These are phyloP conservation scores for Alcedo atthis DNA, from an alignment of 2,797 vertebrate genomes.

Conservation along the genomic window DNA sequence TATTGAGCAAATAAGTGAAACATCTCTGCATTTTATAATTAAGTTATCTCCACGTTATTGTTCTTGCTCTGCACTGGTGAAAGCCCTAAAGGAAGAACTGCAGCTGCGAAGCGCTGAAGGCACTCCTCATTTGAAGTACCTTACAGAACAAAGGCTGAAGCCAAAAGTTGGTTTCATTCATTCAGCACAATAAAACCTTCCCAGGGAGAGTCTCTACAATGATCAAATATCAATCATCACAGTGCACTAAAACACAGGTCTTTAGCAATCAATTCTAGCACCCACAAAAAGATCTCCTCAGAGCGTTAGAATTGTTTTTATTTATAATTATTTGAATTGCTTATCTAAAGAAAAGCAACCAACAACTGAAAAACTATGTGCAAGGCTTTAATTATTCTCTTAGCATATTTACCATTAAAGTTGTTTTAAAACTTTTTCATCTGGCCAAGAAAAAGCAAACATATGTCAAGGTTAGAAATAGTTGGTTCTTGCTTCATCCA, in stretches of 20 bases:
- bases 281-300: neutral
- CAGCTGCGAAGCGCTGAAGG: conserved; percentile 10
- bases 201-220: neutral
- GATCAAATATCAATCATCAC: neutral
- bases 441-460: conserved; percentile 48
- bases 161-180: neutral
- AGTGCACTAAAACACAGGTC: neutral
- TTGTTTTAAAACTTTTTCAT: conserved; percentile 20
- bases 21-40: conserved; percentile 41
- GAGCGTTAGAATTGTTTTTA: neutral
- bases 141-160: conserved; percentile 15
- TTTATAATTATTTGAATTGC: neutral
- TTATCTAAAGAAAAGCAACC: neutral
- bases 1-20: conserved; percentile 28
- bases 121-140: neutral
- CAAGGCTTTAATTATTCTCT: conserved; percentile 15
- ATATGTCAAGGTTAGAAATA: conserved; percentile 40
- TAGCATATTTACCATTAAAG: neutral
- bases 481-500: conserved; percentile 16
- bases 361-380: neutral
- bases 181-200: neutral
- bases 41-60: conserved; percentile 6
- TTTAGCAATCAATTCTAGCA: neutral
- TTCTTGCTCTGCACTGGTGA: conserved; percentile 1
- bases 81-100: conserved; percentile 25